phyloP scores from a whole-genome alignment of 1,140 invertebrate genomes.

The Drosophila nigrodunni region DNA sequence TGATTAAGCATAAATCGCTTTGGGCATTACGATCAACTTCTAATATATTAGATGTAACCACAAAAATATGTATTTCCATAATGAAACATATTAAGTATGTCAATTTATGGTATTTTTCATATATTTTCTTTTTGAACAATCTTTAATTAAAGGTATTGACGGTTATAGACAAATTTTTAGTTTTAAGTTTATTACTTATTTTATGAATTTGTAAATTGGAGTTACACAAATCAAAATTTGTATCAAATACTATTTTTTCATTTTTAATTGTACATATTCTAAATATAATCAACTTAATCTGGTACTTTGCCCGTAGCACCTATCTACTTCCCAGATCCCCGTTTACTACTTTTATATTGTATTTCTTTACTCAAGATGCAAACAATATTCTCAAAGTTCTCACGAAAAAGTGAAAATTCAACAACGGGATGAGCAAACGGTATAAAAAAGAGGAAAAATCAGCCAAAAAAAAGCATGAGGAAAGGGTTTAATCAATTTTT shows the following conservation, averaged over 20 bases:
- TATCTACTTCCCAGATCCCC: neutral
- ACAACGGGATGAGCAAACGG: conserved; percentile 66
- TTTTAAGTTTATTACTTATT: too few relatives aligned
- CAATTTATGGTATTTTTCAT: neutral
- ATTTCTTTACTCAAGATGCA: conserved; percentile 17
- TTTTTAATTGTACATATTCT: too few relatives aligned
- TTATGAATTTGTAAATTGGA: too few relatives aligned
- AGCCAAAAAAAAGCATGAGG: conserved; percentile 60
- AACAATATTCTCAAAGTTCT: conserved; percentile 51
- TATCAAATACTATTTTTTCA: too few relatives aligned
- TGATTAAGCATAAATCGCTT: conserved; percentile 63
- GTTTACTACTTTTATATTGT: neutral
- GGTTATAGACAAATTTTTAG: too few relatives aligned
- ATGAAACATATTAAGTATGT: neutral
- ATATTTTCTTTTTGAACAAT: neutral
- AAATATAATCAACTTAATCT: too few relatives aligned
- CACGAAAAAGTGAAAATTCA: conserved; percentile 80
- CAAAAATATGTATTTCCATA: conserved; percentile 22
- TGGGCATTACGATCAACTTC: conserved; percentile 10
- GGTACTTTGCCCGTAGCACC: neutral
- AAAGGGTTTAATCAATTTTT: conserved; percentile 80
- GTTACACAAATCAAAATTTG: too few relatives aligned
- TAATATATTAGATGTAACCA: conserved; percentile 35
- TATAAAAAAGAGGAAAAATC: conserved; percentile 78
- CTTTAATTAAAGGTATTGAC: neutral